These are phyloP conservation scores for Drosophila mimetica DNA, from an alignment of 2,888 invertebrate species.

Conservation along the genomic window DNA sequence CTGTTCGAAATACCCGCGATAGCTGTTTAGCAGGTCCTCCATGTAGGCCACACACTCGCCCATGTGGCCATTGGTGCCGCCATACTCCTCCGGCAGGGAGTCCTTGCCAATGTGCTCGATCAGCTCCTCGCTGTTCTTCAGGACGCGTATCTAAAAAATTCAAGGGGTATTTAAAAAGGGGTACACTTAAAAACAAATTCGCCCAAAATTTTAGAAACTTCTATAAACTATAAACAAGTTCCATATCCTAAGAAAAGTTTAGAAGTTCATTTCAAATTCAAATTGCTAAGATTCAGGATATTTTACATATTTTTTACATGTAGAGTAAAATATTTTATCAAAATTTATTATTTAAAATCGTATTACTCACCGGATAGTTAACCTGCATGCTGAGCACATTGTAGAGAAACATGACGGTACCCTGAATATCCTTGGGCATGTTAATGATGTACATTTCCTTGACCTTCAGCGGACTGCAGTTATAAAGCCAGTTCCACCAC, in stretches of 20 bases:
- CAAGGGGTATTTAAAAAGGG: no score
- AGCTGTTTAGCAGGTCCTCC: conserved; percentile 76
- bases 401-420: conserved; percentile 59
- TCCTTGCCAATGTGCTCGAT: conserved; percentile 72
- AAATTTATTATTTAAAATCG: neutral
- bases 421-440: conserved; percentile 73
- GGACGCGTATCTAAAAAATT: conserved; percentile 59
- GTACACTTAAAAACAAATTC: no score
- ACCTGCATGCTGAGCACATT: conserved; percentile 64
- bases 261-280: no score
- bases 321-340: no score
- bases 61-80: conserved; percentile 76
- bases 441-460: conserved; percentile 76
- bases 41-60: conserved; percentile 75
- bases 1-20: conserved; percentile 76
- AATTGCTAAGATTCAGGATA: no score
- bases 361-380: conserved; percentile 65
- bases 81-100: conserved; percentile 78
- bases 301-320: no score
- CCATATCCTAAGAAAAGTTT: no score
- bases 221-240: no score
- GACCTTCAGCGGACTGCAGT: conserved; percentile 73
- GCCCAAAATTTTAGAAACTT: no score
- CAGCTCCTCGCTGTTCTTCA: conserved; percentile 68
- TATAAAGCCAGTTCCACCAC: conserved; percentile 72